phyloP scores from a whole-genome alignment of 2,113 vertebrate species.

The Centropus unirufus region DNA sequence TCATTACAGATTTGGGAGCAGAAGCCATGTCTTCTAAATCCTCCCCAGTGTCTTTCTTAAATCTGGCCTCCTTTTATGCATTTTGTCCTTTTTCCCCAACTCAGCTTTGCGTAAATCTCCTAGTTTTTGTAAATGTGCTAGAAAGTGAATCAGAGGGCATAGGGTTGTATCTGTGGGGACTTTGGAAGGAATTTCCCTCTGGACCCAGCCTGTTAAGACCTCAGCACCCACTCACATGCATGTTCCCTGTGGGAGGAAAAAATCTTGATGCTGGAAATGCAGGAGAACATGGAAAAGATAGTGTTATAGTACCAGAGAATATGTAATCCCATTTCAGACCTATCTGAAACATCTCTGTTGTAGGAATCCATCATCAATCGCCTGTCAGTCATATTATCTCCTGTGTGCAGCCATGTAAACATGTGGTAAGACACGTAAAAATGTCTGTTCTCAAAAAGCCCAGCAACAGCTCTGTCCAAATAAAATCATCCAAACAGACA shows the following conservation, averaged over 20 bases:
- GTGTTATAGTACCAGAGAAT: neutral
- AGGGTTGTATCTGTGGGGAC: neutral
- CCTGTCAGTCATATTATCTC: slow-evolving; percentile 44
- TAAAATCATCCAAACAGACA: slow-evolving; percentile 35
- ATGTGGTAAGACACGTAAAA: neutral
- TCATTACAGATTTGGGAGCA: neutral
- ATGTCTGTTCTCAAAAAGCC: slow-evolving; percentile 50
- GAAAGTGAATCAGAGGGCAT: neutral
- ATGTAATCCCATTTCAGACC: neutral
- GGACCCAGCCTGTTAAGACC: neutral
- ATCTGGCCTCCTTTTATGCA: neutral
- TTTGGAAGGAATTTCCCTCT: neutral
- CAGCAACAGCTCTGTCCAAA: slow-evolving; percentile 12
- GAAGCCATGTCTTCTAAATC: neutral
- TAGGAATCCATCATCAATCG: neutral
- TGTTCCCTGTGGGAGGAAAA: neutral
- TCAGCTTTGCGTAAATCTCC: neutral
- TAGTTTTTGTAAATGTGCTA: neutral
- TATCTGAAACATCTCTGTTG: neutral
- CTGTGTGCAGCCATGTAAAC: neutral
- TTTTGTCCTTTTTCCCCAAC: neutral
- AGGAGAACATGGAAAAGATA: neutral
- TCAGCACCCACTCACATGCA: neutral
- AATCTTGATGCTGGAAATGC: neutral
- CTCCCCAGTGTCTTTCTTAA: neutral